These are phyloP conservation scores for Epizoanthus illoricatus DNA, from an alignment of 92 coral and sea anemone genomes.

Conservation along the genomic window DNA sequence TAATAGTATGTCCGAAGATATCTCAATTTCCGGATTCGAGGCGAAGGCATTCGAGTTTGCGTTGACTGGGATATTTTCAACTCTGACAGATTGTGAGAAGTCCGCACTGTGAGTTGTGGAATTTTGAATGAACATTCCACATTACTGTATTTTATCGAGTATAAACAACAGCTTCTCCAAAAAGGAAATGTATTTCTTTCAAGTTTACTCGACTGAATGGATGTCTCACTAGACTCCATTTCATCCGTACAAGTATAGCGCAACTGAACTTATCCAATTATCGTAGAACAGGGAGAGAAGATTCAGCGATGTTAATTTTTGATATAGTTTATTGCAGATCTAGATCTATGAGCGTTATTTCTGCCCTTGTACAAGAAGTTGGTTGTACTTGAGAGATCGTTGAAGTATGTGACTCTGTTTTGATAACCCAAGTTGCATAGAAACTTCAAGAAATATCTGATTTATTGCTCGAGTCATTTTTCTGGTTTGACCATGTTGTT, in stretches of 20 bases:
- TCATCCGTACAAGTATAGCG: background rate
- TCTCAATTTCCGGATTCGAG: background rate
- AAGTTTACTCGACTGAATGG: background rate
- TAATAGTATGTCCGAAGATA: background rate
- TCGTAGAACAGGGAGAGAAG: background rate
- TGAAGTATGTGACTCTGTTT: background rate
- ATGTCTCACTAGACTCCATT: background rate
- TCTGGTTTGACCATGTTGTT: constrained; percentile 2
- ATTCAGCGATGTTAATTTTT: too few relatives aligned
- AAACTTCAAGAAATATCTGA: background rate
- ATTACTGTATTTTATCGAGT: constrained; percentile 8
- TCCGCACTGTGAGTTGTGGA: constrained; percentile 20
- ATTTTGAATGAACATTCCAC: constrained; percentile 32
- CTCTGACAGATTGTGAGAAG: background rate
- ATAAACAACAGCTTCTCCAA: background rate
- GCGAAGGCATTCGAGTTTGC: constrained; percentile 4
- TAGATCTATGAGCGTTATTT: too few relatives aligned
- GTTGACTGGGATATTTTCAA: background rate
- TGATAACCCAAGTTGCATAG: background rate
- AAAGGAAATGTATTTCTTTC: constrained; percentile 10
- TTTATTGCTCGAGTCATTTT: background rate
- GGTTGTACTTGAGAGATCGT: background rate
- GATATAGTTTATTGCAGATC: too few relatives aligned
- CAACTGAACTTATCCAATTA: background rate
- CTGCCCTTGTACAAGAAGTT: background rate